Conservation (phyloP, 2,797 vertebrate genomes). For the Rallus crepitans region DNA sequence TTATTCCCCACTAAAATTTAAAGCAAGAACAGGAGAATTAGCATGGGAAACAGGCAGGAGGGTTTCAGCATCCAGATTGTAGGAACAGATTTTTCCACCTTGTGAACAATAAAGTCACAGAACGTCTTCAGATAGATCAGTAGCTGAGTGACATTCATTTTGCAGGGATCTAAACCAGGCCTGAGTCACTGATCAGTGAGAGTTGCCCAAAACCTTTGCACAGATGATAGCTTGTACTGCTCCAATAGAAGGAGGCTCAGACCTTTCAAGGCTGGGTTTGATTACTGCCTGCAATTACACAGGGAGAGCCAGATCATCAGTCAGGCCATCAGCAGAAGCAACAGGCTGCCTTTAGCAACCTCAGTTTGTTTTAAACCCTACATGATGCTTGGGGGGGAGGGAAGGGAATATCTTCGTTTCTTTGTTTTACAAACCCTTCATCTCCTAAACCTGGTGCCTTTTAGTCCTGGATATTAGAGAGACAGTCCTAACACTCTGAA, state of each 20-base stretch:
- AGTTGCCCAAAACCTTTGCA: neutral
- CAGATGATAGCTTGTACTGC: neutral
- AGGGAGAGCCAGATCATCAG: neutral
- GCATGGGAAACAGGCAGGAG: neutral
- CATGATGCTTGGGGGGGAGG: no score
- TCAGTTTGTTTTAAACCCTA: neutral
- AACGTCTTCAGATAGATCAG: neutral
- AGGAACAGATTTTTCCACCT: neutral
- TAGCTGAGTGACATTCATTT: neutral
- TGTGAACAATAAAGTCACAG: neutral
- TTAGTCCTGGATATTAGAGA: neutral
- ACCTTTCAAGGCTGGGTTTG: neutral
- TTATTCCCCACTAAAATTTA: neutral
- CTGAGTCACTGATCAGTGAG: neutral
- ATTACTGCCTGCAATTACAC: neutral
- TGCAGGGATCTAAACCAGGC: neutral
- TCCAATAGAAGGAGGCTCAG: neutral
- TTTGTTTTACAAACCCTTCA: fast-evolving
- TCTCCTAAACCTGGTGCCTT: neutral
- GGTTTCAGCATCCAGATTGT: neutral
- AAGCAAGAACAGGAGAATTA: neutral
- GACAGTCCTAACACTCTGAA: neutral
- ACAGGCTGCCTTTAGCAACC: neutral
- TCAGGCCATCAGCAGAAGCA: neutral
- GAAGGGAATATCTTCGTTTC: neutral